phyloP scores from a whole-genome alignment of 2,888 invertebrate species.

The Gymnoscelis rufifasciata region DNA sequence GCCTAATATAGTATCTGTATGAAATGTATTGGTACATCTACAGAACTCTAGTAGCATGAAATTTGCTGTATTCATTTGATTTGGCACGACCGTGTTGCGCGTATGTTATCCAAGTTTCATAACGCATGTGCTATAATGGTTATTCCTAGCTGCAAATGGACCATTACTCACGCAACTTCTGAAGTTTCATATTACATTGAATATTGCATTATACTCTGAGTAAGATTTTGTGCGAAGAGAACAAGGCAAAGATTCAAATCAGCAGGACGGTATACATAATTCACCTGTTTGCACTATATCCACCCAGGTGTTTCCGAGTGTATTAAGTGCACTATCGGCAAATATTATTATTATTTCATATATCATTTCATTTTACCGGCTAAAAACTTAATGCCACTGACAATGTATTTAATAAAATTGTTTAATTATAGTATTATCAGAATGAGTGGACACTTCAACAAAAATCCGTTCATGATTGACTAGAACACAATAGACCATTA shows the following conservation, averaged over 20 bases:
- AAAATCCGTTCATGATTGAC: slow-evolving; percentile 13
- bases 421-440: too few species aligned
- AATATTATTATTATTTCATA: too few species aligned
- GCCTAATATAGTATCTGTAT: neutral
- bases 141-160: slow-evolving; percentile 35
- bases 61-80: slow-evolving; percentile 32
- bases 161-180: slow-evolving; percentile 20
- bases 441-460: slow-evolving; percentile 10
- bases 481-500: slow-evolving; percentile 55
- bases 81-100: slow-evolving; percentile 45
- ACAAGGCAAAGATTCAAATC: too few species aligned
- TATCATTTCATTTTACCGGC: too few species aligned
- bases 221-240: too few species aligned
- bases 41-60: neutral
- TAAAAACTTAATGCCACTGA: too few species aligned
- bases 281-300: too few species aligned
- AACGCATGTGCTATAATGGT: slow-evolving; percentile 36
- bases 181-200: neutral
- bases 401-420: too few species aligned
- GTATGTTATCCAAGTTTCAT: slow-evolving; percentile 51
- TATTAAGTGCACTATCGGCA: too few species aligned
- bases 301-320: too few species aligned
- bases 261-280: too few species aligned
- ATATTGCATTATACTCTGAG: neutral
- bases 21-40: neutral